phyloP scores from a whole-genome alignment of 2,113 vertebrate genomes.

The Ginglymostoma cirratum region DNA sequence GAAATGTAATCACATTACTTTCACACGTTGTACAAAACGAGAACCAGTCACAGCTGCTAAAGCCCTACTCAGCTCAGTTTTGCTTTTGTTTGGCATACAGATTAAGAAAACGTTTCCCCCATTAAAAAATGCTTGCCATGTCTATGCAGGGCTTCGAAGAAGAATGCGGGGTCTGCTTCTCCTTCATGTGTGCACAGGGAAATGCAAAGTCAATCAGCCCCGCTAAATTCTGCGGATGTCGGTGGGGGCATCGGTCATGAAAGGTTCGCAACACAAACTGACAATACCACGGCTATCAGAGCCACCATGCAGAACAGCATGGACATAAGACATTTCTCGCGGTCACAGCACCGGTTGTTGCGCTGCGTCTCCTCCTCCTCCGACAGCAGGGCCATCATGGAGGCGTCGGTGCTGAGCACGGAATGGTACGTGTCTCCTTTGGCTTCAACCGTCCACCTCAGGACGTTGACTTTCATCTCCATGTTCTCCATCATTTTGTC shows the following conservation, averaged over 20 bases:
- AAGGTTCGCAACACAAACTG: constrained; percentile 51
- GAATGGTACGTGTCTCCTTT: constrained; percentile 50
- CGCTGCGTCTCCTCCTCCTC: constrained; percentile 51
- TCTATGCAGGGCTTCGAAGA: background rate
- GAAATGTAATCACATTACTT: background rate
- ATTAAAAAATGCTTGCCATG: background rate
- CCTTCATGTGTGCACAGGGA: background rate
- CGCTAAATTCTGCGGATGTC: no score
- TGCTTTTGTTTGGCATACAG: background rate
- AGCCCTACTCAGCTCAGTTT: background rate
- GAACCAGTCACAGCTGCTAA: background rate
- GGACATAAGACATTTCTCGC: constrained; percentile 41
- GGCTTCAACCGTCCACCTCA: constrained; percentile 58
- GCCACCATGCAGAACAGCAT: constrained; percentile 46
- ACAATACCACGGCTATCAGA: constrained; percentile 45
- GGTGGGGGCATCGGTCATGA: constrained; percentile 40
- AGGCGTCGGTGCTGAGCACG: constrained; percentile 49
- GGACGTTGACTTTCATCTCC: constrained; percentile 58
- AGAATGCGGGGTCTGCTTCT: background rate
- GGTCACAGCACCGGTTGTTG: constrained; percentile 39
- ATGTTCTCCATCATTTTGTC: constrained; percentile 57
- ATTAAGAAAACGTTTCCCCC: background rate
- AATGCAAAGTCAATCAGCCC: background rate
- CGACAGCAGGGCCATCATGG: constrained; percentile 51
- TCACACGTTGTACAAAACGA: background rate